Evolutionary conservation across 2,888 invertebrate genomes (phyloP).

Genomic region (Drosophila birchii): DNA sequence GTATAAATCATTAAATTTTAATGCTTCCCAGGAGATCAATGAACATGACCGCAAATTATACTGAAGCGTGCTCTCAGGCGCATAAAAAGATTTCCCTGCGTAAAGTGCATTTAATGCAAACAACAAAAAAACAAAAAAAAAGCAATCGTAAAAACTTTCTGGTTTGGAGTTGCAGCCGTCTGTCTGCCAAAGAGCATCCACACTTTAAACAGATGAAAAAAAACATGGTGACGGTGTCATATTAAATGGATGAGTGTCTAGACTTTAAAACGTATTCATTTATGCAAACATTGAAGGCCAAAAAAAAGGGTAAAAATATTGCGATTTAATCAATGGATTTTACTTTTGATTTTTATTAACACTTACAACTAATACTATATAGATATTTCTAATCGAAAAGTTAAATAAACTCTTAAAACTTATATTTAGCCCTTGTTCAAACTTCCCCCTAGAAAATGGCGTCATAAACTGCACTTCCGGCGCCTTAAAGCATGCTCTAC

Average conservation of each 20-base stretch:
- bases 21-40: conserved; percentile 83
- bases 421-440: conserved; percentile 1
- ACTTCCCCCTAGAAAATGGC: conserved; percentile 52
- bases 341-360: too few species aligned
- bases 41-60: conserved; percentile 83
- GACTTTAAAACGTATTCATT: conserved; percentile 20
- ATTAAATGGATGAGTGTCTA: conserved; percentile 28
- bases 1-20: conserved; percentile 84
- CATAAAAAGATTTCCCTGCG: conserved; percentile 66
- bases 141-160: conserved; percentile 59
- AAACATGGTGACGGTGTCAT: conserved; percentile 26
- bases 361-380: too few species aligned
- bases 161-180: conserved; percentile 63
- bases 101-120: conserved; percentile 46
- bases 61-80: conserved; percentile 80
- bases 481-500: conserved; percentile 56
- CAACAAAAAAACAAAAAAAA: conserved; percentile 21
- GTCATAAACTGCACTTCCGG: conserved; percentile 66
- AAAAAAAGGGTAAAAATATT: not conserved
- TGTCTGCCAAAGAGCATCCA: conserved; percentile 25
- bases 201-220: conserved; percentile 23
- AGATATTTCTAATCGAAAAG: not conserved
- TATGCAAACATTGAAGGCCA: not conserved
- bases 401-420: not conserved
- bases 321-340: too few species aligned